phyloP scores from a whole-genome alignment of 2,888 invertebrate genomes.

The Sphaeridia pumilis region DNA sequence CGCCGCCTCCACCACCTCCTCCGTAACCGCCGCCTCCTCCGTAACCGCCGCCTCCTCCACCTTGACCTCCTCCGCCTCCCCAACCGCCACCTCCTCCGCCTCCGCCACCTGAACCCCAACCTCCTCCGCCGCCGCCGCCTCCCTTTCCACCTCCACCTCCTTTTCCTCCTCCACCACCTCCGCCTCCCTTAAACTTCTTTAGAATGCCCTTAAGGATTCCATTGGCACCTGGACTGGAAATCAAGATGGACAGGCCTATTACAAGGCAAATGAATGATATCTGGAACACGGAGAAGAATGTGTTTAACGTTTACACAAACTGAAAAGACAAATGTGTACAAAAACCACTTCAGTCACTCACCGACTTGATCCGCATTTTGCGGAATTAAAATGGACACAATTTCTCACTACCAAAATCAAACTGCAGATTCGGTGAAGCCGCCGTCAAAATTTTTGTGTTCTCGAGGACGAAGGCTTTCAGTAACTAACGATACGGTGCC shows the following conservation, averaged over 20 bases:
- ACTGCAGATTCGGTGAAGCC: no score
- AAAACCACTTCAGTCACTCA: no score
- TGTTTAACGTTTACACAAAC: no score
- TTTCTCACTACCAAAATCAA: no score
- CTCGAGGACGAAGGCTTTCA: no score
- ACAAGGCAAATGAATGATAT: not conserved
- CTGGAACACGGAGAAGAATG: no score
- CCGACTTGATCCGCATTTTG: no score
- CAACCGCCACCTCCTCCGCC: not conserved
- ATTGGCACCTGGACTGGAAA: not conserved
- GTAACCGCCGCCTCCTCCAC: not conserved
- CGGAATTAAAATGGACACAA: no score
- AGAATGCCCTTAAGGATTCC: not conserved
- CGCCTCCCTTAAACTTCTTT: not conserved
- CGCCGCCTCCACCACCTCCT: not conserved
- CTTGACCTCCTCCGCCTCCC: not conserved
- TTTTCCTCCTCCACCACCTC: not conserved
- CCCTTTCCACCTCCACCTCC: not conserved
- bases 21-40: not conserved
- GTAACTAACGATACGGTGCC: no score
- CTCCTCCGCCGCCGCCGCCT: not conserved
- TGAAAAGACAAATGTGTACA: no score
- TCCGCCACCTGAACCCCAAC: not conserved
- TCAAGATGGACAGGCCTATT: not conserved
- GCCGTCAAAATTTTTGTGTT: no score